phyloP scores from a whole-genome alignment of 2,888 invertebrate species.

The Pemphredon lugubris region DNA sequence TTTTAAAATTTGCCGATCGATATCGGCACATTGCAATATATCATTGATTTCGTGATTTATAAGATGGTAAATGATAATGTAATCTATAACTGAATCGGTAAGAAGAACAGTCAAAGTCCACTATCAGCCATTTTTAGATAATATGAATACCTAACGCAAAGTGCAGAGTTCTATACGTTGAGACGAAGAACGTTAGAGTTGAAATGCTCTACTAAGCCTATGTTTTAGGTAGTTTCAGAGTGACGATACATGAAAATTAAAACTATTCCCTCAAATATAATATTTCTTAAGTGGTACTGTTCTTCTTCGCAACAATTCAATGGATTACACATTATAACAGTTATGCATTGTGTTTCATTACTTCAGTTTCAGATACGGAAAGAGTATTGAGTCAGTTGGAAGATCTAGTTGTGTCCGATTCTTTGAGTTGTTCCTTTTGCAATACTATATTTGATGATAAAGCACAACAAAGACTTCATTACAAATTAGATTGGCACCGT shows the following conservation, averaged over 20 bases:
- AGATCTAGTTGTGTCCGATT: slow-evolving; percentile 80
- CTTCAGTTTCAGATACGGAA: slow-evolving; percentile 66
- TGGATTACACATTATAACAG: too few species aligned
- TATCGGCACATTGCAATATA: neutral
- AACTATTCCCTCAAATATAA: too few species aligned
- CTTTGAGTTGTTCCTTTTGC: slow-evolving; percentile 83
- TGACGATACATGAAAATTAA: too few species aligned
- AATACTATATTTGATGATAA: slow-evolving; percentile 83
- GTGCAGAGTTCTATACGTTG: too few species aligned
- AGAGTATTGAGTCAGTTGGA: slow-evolving; percentile 71
- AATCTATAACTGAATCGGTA: neutral
- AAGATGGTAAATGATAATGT: neutral
- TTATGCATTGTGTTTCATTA: neutral
- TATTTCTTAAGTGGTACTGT: too few species aligned
- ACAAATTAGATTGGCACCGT: slow-evolving; percentile 92
- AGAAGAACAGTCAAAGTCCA: too few species aligned
- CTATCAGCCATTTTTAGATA: too few species aligned
- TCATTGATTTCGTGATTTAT: neutral
- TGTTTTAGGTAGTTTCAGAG: too few species aligned
- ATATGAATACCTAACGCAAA: too few species aligned
- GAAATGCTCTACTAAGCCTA: too few species aligned
- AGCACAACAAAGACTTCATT: slow-evolving; percentile 87
- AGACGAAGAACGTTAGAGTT: too few species aligned
- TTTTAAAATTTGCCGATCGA: neutral
- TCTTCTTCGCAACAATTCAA: too few species aligned